Base-by-base conservation (phyloP, 2,797 vertebrate species). In the Tragelaphus eurycerus region DNA sequence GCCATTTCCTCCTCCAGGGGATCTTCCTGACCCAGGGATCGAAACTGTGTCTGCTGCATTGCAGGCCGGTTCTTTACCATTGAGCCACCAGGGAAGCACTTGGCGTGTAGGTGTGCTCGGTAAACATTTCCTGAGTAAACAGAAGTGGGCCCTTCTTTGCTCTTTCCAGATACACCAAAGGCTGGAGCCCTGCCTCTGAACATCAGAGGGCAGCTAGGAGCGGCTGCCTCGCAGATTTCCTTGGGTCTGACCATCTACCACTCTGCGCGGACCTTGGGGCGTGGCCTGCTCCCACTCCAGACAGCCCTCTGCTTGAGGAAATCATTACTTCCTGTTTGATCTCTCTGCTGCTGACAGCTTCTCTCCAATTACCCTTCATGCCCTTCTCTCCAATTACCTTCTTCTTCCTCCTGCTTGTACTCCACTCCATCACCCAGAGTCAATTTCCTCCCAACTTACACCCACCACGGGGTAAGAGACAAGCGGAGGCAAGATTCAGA, bases 401-500 rank as follows among this genome's bases (percentile, higher is more conserved):
- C 48, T 91, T 71, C 67, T 87, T 21, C 48, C 55, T 84, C 52
- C 92, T 94, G 48, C 23, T 46, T 92, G 1, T 50, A 34, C 13
- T 64, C 43, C 16, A 11, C 11, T 89, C 31, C 19, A 15, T 86
- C 27, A 50, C 4, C 57, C 38, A n/a, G 15, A 78, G 38, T 14
- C 93, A 27, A 60, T 27, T 92, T 93, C 46, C 46, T 91, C 29
- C 60, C 31, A n/a, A 3, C 11, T 57, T 34, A 13, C 0, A 48
- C 9, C 52, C 25, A 89, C 34, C 25, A 52, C 16, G 0, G n/a
- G 6, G 74, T n/a, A 46, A 86, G 17, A 52, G 34, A 12, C 64
- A 38, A n/a, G 19, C 15, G 23, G 4, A 94, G 64, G 7, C 34
- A 93, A 94, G 43, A 89, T 31, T 81, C 62, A 88, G 52, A 94